Percentiles rank a stretch among this genome's conserved stretches.
Evolutionary conservation across 1,140 invertebrate species (phyloP).

Genomic region (Chrysoperla carnea): DNA sequence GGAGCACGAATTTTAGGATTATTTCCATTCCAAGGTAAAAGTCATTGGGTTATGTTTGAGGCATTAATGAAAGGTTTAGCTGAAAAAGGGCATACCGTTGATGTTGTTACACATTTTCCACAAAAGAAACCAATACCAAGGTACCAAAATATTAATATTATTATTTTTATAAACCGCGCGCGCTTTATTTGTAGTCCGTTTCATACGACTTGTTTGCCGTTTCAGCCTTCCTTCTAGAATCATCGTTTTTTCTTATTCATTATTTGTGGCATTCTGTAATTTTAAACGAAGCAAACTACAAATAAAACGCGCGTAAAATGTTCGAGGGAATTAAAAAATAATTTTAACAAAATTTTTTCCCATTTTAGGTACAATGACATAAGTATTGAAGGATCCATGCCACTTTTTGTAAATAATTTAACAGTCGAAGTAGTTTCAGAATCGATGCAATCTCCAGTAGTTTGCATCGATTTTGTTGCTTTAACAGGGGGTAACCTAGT

Average conservation of each 20-base stretch:
- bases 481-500: slow-evolving; percentile 7
- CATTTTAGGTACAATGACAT: neutral
- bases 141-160: neutral
- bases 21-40: slow-evolving; percentile 20
- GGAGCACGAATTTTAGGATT: slow-evolving; percentile 13
- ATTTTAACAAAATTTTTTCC: too few species aligned
- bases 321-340: too few species aligned
- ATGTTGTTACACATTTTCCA: slow-evolving; percentile 23
- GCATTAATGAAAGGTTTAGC: slow-evolving; percentile 20
- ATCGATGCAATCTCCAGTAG: neutral
- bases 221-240: too few species aligned
- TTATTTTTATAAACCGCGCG: neutral
- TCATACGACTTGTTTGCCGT: too few species aligned
- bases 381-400: neutral
- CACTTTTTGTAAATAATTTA: neutral
- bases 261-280: too few species aligned
- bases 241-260: too few species aligned
- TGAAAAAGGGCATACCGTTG: slow-evolving; percentile 23
- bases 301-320: too few species aligned
- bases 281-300: too few species aligned
- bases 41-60: slow-evolving; percentile 22
- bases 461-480: neutral
- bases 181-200: too few species aligned
- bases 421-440: neutral
- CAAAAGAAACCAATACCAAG: slow-evolving; percentile 9